A percentile compares a stretch with the other conserved stretches of the same genome.
These are phyloP conservation scores for Silurus asotus DNA, from an alignment of 2,113 vertebrate genomes.

Conservation along the genomic window DNA sequence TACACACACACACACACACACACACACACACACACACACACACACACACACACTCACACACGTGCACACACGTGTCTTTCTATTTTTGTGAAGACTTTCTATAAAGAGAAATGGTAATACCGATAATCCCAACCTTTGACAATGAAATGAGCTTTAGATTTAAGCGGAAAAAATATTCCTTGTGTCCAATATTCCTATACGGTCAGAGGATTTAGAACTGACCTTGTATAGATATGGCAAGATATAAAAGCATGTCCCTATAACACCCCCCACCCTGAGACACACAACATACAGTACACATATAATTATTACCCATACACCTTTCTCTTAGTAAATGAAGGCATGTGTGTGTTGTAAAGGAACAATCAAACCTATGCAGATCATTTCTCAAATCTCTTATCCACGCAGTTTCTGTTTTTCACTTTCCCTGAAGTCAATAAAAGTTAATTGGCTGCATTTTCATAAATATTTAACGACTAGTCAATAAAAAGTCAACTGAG, in stretches of 20 bases:
- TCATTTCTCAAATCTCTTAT: neutral
- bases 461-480: conserved; percentile 49
- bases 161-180: neutral
- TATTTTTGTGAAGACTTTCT: neutral
- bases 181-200: neutral
- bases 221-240: neutral
- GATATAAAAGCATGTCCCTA: neutral
- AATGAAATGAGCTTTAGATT: neutral
- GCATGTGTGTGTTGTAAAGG: neutral
- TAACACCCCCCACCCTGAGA: neutral
- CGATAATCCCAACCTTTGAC: neutral
- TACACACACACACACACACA: neutral
- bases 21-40: neutral
- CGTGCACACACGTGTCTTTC: neutral
- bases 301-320: neutral
- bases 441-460: conserved; percentile 36
- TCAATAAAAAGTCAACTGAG: conserved; percentile 50
- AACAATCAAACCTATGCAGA: neutral
- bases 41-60: neutral
- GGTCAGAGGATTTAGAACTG: neutral
- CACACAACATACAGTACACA: neutral
- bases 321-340: neutral
- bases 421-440: conserved; percentile 31
- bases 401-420: neutral
- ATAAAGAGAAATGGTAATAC: neutral